Evolutionary conservation across 2,797 vertebrate genomes (phyloP), one percentile per base, ranked within the genome.

Genomic region (Ptychadena robeensis): DNA sequence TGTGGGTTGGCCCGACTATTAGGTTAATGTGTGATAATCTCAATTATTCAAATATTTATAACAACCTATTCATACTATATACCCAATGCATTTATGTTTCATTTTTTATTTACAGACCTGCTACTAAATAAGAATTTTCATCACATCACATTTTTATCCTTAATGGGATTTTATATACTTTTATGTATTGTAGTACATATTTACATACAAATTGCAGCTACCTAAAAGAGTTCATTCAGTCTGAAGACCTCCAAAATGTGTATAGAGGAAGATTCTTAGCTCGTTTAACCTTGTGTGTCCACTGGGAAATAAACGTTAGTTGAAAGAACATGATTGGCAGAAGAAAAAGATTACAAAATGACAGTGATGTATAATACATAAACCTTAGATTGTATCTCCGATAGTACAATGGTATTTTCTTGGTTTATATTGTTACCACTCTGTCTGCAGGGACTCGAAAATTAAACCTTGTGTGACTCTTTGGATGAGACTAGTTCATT

Each of bases 301-400:
- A 91, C 88, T 92, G 92, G 92, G 93, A 93, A 94, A 94, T 94
- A 92, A 93, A 14, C 93, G 93, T 93, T 92, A 93, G 89, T 93
- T 93, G 89, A 90, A 88, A 91, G 92, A 92, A 94, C 93, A 94
- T 94, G 92, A 93, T 92, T 91, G 88, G 87, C 87, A 85, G 90
- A 89, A 69, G 91, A 86, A 87, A 93, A 92, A 89, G 90, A 91
- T 88, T 89, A 93, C 92, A 90, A 93, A 91, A 87, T 93, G 92
- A 93, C 93, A 93, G 90, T 89, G 84, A 92, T 90, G 92, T 93
- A 93, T 93, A n/a, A n/a, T n/a, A n/a, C n/a, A 94, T 94, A 93
- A 93, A 92, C 90, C 90, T 88, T 86, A 27, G 72, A 91, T 89
- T 90, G 89, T 86, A 86, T 90, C 88, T 90, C 86, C 88, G 64